phyloP scores from a whole-genome alignment of 2,888 invertebrate species.

The Andrena haemorrhoa region DNA sequence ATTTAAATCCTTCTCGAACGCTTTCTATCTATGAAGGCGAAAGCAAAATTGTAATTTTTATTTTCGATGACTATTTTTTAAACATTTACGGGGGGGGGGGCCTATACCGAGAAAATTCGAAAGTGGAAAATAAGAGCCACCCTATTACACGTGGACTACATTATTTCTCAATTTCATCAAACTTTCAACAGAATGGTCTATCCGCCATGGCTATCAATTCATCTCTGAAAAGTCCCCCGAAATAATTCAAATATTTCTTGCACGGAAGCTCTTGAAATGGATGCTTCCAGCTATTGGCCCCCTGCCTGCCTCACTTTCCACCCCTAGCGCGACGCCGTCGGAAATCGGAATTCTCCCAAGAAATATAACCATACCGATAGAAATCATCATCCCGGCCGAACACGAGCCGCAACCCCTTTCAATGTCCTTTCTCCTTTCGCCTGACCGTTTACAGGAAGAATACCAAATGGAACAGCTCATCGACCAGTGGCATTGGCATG shows the following conservation, averaged over 20 bases:
- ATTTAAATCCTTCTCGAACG: too few species aligned
- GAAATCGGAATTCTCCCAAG: constrained; percentile 18
- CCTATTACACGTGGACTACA: too few species aligned
- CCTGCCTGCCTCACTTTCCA: neutral
- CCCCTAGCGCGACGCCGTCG: constrained; percentile 5
- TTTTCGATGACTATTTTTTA: too few species aligned
- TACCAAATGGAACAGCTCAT: constrained; percentile 63
- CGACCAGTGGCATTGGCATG: constrained; percentile 74
- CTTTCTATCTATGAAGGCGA: too few species aligned
- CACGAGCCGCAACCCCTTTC: constrained; percentile 22
- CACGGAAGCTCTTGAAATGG: neutral
- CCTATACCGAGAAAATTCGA: too few species aligned
- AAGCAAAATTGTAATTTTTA: too few species aligned
- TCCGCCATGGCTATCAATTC: neutral
- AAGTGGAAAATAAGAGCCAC: too few species aligned
- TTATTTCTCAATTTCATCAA: too few species aligned
- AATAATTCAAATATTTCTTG: neutral
- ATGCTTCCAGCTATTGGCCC: neutral
- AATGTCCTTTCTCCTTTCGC: constrained; percentile 26
- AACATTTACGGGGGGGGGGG: too few species aligned
- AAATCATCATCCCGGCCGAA: constrained; percentile 31
- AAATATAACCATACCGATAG: constrained; percentile 23
- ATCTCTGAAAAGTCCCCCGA: too few species aligned
- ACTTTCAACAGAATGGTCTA: too few species aligned
- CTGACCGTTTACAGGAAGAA: constrained; percentile 51